phyloP scores from a whole-genome alignment of 2,113 vertebrate genomes.

The Aleadryas rufinucha region DNA sequence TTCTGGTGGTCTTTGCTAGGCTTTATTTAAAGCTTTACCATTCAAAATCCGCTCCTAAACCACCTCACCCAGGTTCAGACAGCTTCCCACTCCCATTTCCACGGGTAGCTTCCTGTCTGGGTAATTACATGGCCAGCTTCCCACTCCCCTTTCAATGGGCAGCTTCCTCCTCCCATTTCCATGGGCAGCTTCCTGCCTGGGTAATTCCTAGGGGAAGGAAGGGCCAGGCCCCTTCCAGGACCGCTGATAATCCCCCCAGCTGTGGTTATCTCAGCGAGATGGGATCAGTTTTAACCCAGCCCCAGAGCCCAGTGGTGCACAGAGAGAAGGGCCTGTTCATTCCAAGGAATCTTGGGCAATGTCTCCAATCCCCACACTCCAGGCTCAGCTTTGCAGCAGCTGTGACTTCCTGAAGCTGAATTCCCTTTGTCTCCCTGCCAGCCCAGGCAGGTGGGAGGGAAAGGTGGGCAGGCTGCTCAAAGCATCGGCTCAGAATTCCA shows the following conservation, averaged over 20 bases:
- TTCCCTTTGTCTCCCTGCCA: not conserved
- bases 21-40: not conserved
- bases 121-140: too few species aligned
- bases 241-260: not conserved
- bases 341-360: not conserved
- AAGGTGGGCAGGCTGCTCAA: not conserved
- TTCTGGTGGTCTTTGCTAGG: not conserved
- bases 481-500: not conserved
- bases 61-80: not conserved
- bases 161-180: not conserved
- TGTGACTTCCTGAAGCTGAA: not conserved
- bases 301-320: not conserved
- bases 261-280: not conserved
- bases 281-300: not conserved
- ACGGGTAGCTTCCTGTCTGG: not conserved
- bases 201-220: not conserved
- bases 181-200: not conserved
- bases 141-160: not conserved
- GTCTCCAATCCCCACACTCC: not conserved
- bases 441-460: not conserved
- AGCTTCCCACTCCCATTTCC: not conserved
- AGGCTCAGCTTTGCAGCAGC: not conserved
- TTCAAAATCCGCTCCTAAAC: not conserved
- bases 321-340: not conserved
- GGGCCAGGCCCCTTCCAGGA: not conserved